Evolutionary conservation across 2,797 vertebrate genomes (phyloP), one percentile per base, ranked within the genome.

Genomic region (Margarornis squamiger): DNA sequence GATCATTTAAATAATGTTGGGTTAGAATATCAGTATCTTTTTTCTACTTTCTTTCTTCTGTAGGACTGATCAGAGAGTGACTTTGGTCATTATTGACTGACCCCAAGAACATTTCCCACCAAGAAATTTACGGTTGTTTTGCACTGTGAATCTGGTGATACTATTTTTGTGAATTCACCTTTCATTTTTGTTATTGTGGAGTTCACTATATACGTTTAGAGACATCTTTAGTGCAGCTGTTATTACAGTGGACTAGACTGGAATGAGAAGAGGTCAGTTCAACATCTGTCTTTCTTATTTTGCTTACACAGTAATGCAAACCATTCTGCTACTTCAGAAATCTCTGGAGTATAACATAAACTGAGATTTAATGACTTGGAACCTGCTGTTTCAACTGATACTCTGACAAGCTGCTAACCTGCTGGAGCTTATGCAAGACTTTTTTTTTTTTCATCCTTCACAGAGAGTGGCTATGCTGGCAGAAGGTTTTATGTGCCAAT

Each of bases 351-450:
- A 45, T 70, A 74, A 62, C 49, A 59, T 59, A 86, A 88, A 62
- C 89, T 83, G 45, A 66, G 68, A 94, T 89, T 76, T 95, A 94
- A 93, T 91, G 80, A 73, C 39, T 79, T 94, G 85, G 91, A 96
- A 89, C 63, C 55, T 82, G 82, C 84, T 90, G 83, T 93, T 97
- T 74, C 89, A 95, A 57, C 68, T 86, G 72, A 39, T 88, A 65
- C 55, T 93, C 88, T 95, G 87, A 93, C 83, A 95, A 93, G 57
- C 59, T 86, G 48, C 59, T 94, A 70, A 75, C 34, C 68, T 76
- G 43, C 48, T 66, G 32, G 84, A 81, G 21, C 19, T 84, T 89
- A 55, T 62, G 32, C 67, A 85, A 84, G 39, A 51, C 13, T 41
- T 21, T 29, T 32, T 51, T 2, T 7, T 66, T 34, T 63, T 81